Percentiles rank a stretch among this genome's conserved stretches.
These are phyloP conservation scores for Anthonomus grandis DNA, from an alignment of 1,140 invertebrate genomes.

Conservation along the genomic window DNA sequence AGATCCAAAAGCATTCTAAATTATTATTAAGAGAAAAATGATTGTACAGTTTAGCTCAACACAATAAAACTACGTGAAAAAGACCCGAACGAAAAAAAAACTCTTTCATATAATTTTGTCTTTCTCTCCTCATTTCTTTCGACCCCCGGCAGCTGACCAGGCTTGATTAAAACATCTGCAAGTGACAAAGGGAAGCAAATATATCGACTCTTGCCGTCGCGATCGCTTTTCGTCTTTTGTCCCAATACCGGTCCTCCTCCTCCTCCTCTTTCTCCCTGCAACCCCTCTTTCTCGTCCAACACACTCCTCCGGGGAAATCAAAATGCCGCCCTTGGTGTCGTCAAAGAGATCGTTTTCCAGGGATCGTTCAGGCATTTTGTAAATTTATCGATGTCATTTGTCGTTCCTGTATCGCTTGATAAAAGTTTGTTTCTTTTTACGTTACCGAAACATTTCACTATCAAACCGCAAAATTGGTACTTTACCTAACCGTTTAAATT, in stretches of 20 bases:
- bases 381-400: slow-evolving; percentile 24
- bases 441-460: too few species aligned
- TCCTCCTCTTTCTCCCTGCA: slow-evolving; percentile 2
- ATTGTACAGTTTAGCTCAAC: too few species aligned
- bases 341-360: slow-evolving; percentile 21
- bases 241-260: neutral
- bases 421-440: too few species aligned
- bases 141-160: neutral
- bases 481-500: too few species aligned
- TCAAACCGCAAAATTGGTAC: neutral
- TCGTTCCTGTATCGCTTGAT: slow-evolving; percentile 21
- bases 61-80: too few species aligned
- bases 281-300: neutral
- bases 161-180: slow-evolving; percentile 36
- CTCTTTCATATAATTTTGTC: too few species aligned
- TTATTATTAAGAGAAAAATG: too few species aligned
- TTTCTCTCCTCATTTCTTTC: too few species aligned
- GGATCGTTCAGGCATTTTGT: slow-evolving; percentile 19
- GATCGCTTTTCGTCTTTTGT: slow-evolving; percentile 31
- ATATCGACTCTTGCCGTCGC: slow-evolving; percentile 27
- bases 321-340: slow-evolving; percentile 25
- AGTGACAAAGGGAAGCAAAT: slow-evolving; percentile 35
- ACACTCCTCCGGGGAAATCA: slow-evolving; percentile 23
- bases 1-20: too few species aligned
- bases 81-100: too few species aligned